Evolutionary conservation across 2,113 vertebrate genomes (phyloP), one percentile per base, ranked within the genome.

Genomic region (Agelaius phoeniceus): DNA sequence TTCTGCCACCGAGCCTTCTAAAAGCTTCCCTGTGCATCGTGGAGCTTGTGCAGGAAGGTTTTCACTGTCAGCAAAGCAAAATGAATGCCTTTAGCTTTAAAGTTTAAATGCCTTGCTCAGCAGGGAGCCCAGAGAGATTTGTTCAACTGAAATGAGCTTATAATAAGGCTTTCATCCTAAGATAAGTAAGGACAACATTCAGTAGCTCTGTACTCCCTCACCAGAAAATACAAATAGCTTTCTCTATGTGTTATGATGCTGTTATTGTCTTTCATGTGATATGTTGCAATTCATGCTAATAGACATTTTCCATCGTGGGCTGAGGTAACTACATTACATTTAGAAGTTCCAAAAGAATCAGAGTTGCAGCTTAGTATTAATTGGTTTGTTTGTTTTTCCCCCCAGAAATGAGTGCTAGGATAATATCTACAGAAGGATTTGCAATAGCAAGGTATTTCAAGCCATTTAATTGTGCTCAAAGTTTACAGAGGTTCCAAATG

Each of bases 71-170:
- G 96, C 84, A 75, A 88, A 86, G 94, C 93, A 96, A 97, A 97
- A 97, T 84, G 91, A 98, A 97, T 97, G 96, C 96, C 94, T 97
- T 95, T 94, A 71, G 90, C 97, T 97, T 97, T 96, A 92, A 97
- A 97, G 97, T 97, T 97, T 96, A 98, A 98, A 98, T 96, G 97
- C 93, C 95, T 94, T 96, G 93, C 97, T 97, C 96, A 97, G 97
- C 93, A 85, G 96, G 97, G 92, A 97, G 88, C 90, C 97, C 93
- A 93, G 92, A 97, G 97, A 97, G 97, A 97, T 98, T 97, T 97
- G 96, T 96, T 97, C 97, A 97, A 74, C 96, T 97, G 96, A 98
- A 97, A 98, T 98, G 96, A 97, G 97, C 81, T 98, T 98, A 97
- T 97, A 96, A 98, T 98, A 97, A 97, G 96, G 94, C 97, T 97